phyloP scores from a whole-genome alignment of 2,113 vertebrate genomes.

The Deroptyus accipitrinus region DNA sequence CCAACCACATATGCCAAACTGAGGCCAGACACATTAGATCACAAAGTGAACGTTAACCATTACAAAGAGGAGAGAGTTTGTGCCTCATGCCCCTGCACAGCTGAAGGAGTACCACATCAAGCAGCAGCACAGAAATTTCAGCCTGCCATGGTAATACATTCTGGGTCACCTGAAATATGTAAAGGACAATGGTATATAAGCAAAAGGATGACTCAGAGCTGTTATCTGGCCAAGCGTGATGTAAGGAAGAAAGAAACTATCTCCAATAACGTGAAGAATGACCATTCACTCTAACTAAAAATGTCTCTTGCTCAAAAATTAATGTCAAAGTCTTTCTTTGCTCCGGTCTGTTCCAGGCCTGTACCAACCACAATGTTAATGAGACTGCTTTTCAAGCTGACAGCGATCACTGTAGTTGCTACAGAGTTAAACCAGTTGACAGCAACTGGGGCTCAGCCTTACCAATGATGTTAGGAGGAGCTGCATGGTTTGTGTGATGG shows the following conservation, averaged over 20 bases:
- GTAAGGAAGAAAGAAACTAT: neutral
- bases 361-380: neutral
- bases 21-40: neutral
- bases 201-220: neutral
- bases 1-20: neutral
- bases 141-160: neutral
- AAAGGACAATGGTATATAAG: neutral
- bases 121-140: neutral
- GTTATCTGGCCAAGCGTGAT: neutral
- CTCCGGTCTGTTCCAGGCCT: neutral
- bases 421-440: neutral
- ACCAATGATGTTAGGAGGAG: accelerated
- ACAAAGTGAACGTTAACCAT: neutral
- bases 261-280: neutral
- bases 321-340: neutral
- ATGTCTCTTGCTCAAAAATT: neutral
- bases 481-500: neutral
- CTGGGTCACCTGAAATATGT: neutral
- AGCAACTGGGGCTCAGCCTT: neutral
- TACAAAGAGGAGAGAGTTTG: neutral
- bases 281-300: neutral
- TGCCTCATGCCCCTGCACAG: neutral
- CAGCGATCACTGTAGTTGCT: accelerated
- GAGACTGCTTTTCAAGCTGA: neutral
- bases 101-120: neutral